These are phyloP conservation scores for Gila orcuttii DNA, from an alignment of 2,113 vertebrate species.

Conservation along the genomic window DNA sequence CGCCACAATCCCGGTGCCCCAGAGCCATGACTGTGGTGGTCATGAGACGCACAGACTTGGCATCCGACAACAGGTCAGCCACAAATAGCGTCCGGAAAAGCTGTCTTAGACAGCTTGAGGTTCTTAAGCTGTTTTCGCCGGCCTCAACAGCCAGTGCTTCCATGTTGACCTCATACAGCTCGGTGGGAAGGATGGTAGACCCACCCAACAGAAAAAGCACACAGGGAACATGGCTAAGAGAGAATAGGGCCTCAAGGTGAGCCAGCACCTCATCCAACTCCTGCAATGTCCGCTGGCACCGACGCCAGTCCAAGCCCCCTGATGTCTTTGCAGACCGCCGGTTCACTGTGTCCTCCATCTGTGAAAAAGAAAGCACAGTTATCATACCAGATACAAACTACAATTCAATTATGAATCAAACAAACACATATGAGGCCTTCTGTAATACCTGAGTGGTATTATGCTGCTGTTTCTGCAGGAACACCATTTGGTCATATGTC, in stretches of 20 bases:
- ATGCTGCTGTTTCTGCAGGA: constrained; percentile 78
- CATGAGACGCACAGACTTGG: constrained; percentile 79
- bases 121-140: constrained; percentile 77
- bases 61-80: constrained; percentile 88
- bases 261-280: constrained; percentile 85
- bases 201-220: constrained; percentile 93
- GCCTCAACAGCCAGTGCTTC: constrained; percentile 76
- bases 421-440: background rate
- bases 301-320: constrained; percentile 71
- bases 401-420: background rate
- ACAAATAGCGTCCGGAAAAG: constrained; percentile 92
- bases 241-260: constrained; percentile 87
- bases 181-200: constrained; percentile 83
- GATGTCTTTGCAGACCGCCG: constrained; percentile 65
- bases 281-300: constrained; percentile 81
- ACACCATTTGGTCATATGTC: constrained; percentile 89
- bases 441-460: constrained; percentile 63
- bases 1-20: constrained; percentile 88
- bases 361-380: background rate
- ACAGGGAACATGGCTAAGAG: constrained; percentile 84
- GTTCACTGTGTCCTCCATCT: constrained; percentile 75
- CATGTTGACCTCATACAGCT: constrained; percentile 93
- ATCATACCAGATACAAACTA: background rate
- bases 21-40: constrained; percentile 83
- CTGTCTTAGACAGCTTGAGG: constrained; percentile 82